Percentiles rank a stretch among this genome's conserved stretches.
These are phyloP conservation scores for Athetis lepigone DNA, from an alignment of 2,888 invertebrate genomes.

Conservation along the genomic window DNA sequence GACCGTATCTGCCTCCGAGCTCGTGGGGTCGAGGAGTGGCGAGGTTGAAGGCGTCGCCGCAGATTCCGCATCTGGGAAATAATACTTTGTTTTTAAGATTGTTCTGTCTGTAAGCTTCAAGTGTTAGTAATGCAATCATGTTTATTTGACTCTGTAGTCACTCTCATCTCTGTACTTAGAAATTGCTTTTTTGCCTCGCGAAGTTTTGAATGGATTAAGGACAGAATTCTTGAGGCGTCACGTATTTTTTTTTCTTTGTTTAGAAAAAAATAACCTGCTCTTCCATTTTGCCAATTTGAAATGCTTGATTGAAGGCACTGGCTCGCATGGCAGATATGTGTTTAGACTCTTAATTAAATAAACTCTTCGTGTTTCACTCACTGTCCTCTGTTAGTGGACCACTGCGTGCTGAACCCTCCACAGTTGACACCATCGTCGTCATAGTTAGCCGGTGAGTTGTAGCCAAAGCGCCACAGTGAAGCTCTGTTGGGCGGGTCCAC, in stretches of 20 bases:
- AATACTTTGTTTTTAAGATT: background rate
- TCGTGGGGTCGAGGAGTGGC: slow-evolving; percentile 93
- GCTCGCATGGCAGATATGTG: too few relatives aligned
- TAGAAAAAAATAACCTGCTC: too few relatives aligned
- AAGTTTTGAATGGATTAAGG: too few relatives aligned
- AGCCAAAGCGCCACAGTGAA: slow-evolving; percentile 95
- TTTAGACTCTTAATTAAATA: too few relatives aligned
- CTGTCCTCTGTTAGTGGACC: slow-evolving; percentile 94
- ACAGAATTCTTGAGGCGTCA: too few relatives aligned
- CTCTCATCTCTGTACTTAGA: too few relatives aligned
- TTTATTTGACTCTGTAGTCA: background rate
- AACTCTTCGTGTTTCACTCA: slow-evolving; percentile 55
- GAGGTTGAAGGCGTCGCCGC: slow-evolving; percentile 95
- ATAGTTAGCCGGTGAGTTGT: slow-evolving; percentile 94
- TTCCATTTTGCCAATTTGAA: too few relatives aligned
- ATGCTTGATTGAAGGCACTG: too few relatives aligned
- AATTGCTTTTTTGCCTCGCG: too few relatives aligned
- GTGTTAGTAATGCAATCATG: too few relatives aligned
- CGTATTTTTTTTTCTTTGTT: too few relatives aligned
- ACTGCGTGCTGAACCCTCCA: slow-evolving; percentile 95
- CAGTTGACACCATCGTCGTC: slow-evolving; percentile 96
- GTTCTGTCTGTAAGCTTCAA: background rate
- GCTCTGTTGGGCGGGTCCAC: slow-evolving; percentile 95
- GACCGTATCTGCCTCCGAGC: slow-evolving; percentile 94
- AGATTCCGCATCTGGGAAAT: slow-evolving; percentile 92